Percentiles rank a stretch among this genome's conserved stretches.
Evolutionary conservation across 2,113 vertebrate genomes (phyloP).

Genomic region (Proteles cristata): DNA sequence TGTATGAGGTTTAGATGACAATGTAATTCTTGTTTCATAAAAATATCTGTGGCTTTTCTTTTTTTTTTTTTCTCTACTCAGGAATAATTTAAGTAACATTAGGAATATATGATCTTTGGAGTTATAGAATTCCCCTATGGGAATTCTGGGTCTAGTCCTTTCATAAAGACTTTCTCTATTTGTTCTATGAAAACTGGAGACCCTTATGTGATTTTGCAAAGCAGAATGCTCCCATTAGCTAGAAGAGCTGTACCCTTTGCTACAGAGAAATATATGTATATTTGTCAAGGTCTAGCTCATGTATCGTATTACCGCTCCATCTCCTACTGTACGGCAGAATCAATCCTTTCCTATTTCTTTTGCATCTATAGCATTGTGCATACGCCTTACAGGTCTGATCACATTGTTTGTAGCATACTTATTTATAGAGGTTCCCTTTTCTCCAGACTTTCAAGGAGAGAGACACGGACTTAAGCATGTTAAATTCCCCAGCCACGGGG

Average conservation of each 20-base stretch:
- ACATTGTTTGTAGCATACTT: not conserved
- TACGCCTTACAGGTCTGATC: not conserved
- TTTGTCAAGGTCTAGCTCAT: not conserved
- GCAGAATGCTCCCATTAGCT: not conserved
- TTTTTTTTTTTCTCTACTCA: constrained; percentile 11
- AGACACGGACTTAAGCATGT: not conserved
- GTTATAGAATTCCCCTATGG: not conserved
- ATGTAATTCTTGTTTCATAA: not conserved
- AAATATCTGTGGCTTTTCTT: constrained; percentile 23
- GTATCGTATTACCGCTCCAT: not conserved
- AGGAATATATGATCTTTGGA: not conserved
- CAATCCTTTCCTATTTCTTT: not conserved
- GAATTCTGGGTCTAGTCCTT: not conserved
- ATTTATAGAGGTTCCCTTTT: not conserved
- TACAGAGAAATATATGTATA: not conserved
- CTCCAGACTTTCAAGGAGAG: not conserved
- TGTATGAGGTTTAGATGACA: not conserved
- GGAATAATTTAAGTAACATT: not conserved
- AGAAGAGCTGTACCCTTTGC: not conserved
- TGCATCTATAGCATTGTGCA: not conserved
- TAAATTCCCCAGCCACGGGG: not conserved
- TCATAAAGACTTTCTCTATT: not conserved
- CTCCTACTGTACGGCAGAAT: not conserved
- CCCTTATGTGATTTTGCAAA: not conserved
- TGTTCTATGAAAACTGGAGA: not conserved